A percentile compares a stretch with the other conserved stretches of the same genome.
These are phyloP conservation scores for Pangasius larnaudii DNA, from an alignment of 2,797 vertebrate genomes.

Conservation along the genomic window DNA sequence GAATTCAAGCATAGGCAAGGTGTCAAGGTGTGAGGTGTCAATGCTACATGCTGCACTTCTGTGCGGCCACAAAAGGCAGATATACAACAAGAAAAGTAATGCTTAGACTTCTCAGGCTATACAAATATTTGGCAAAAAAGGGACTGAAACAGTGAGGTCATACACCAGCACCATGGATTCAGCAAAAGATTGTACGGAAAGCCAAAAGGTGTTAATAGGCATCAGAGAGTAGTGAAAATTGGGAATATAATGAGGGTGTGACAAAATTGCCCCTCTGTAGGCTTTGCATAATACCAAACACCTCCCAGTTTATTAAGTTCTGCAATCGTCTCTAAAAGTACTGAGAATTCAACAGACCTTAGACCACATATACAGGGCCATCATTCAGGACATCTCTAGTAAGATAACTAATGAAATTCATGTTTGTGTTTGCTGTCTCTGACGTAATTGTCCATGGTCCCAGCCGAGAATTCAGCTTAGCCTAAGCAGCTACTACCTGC, in stretches of 20 bases:
- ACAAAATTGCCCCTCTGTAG: neutral
- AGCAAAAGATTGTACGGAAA: neutral
- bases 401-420: neutral
- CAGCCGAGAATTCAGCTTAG: neutral
- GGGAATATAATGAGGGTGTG: neutral
- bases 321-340: neutral
- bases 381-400: neutral
- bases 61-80: neutral
- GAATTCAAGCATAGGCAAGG: neutral
- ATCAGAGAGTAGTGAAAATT: neutral
- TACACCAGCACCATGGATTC: neutral
- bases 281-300: neutral
- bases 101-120: neutral
- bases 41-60: neutral
- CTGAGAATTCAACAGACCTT: neutral
- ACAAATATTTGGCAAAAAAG: neutral
- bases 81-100: neutral
- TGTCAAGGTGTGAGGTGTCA: neutral
- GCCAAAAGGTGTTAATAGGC: neutral
- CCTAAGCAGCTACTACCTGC: neutral
- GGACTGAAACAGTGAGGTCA: neutral
- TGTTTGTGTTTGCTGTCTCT: neutral
- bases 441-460: neutral
- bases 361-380: neutral
- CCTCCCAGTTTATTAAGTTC: neutral